Conservation (phyloP, 2,113 vertebrate species). For the Gobio gobio region DNA sequence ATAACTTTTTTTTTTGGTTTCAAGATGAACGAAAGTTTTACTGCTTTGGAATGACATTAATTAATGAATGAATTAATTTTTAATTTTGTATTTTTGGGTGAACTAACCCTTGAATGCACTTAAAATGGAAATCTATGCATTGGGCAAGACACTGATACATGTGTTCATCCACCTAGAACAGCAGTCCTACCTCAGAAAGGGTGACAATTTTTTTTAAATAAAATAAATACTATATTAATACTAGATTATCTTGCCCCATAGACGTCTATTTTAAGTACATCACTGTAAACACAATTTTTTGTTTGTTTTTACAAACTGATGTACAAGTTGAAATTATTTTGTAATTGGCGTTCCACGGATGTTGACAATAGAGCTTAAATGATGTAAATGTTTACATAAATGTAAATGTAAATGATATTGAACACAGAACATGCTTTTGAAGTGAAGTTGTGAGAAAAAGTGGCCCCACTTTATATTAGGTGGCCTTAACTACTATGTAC, state of each 20-base stretch:
- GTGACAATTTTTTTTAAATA: neutral
- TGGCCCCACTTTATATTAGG: too few species aligned
- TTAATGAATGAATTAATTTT: too few species aligned
- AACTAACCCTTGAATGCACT: neutral
- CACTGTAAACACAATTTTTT: too few species aligned
- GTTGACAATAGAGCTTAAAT: neutral
- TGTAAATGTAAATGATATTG: too few species aligned
- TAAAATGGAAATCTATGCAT: neutral
- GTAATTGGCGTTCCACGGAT: neutral
- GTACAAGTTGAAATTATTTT: neutral
- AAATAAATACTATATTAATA: neutral
- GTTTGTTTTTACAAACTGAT: neutral
- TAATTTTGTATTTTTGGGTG: too few species aligned
- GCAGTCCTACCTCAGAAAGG: neutral
- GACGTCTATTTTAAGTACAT: neutral
- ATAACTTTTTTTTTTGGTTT: too few species aligned
- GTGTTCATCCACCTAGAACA: neutral
- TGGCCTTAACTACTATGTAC: too few species aligned
- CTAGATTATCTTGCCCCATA: neutral
- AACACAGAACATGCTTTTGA: constrained; percentile 3
- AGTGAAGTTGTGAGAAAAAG: neutral
- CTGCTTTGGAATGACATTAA: too few species aligned
- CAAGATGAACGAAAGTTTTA: too few species aligned
- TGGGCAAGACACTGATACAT: neutral
- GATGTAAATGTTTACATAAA: too few species aligned